phyloP scores from a whole-genome alignment of 2,888 invertebrate genomes.

The Pecten maximus region DNA sequence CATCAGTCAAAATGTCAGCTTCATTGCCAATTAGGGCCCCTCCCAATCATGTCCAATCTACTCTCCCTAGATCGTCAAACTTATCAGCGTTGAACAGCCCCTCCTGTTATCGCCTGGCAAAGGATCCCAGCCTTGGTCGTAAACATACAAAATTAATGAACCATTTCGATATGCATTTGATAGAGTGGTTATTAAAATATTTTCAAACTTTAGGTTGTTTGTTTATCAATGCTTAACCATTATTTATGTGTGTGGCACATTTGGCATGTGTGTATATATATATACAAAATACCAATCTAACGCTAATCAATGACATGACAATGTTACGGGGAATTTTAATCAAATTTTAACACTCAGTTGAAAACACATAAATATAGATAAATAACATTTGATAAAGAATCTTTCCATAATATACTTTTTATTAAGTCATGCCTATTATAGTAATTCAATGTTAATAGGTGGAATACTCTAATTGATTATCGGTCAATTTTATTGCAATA shows the following conservation, averaged over 20 bases:
- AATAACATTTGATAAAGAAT: not conserved
- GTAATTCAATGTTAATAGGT: not conserved
- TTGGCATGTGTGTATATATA: not conserved
- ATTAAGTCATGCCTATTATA: too few relatives aligned
- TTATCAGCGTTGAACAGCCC: not conserved
- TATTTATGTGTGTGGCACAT: not conserved
- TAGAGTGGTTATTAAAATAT: constrained; percentile 26
- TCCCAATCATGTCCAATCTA: constrained; percentile 11
- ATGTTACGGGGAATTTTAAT: not conserved
- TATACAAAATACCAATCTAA: not conserved
- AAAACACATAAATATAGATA: not conserved
- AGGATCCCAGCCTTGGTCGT: not conserved
- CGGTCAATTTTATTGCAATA: not conserved
- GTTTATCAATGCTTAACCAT: not conserved
- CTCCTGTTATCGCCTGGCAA: not conserved
- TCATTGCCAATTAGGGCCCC: constrained; percentile 14
- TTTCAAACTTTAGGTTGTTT: not conserved
- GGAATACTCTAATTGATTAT: not conserved
- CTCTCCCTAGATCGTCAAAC: not conserved
- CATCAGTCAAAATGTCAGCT: constrained; percentile 33
- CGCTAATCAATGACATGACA: not conserved
- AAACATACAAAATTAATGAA: constrained; percentile 28
- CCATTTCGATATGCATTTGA: constrained; percentile 1
- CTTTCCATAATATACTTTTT: too few relatives aligned
- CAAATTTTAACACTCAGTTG: not conserved